Evolutionary conservation across 2,888 invertebrate genomes (phyloP).

Genomic region (Rotaria macrura): DNA sequence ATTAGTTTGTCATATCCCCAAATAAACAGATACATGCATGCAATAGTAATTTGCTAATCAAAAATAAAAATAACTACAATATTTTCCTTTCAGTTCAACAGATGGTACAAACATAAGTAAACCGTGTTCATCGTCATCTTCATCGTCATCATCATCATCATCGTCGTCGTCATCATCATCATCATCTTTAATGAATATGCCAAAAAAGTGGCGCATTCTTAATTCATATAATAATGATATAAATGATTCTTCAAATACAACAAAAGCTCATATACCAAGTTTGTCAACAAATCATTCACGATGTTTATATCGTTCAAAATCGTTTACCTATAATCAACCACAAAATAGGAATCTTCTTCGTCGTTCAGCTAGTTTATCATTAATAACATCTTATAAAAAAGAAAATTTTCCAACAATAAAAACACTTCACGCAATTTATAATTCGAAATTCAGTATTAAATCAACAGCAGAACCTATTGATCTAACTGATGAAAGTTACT

Average conservation of each 20-base stretch:
- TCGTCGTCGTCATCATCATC: not conserved
- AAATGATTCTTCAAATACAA: not conserved
- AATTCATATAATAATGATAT: constrained; percentile 13
- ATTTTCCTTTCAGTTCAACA: not conserved
- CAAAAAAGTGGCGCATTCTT: not conserved
- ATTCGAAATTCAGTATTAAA: not conserved
- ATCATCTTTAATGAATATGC: not conserved
- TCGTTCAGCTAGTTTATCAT: not conserved
- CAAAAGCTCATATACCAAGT: not conserved
- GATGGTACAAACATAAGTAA: not conserved
- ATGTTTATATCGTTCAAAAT: not conserved
- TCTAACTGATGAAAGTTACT: not conserved
- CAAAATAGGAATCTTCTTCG: not conserved
- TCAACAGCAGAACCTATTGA: not conserved
- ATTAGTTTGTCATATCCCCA: too few relatives aligned
- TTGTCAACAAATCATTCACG: not conserved
- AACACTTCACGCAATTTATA: not conserved
- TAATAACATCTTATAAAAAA: not conserved
- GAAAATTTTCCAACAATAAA: not conserved
- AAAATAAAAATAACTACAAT: too few relatives aligned
- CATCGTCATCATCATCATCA: too few relatives aligned
- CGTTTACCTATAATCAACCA: not conserved
- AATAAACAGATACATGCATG: too few relatives aligned
- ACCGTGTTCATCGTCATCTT: not conserved
- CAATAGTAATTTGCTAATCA: too few relatives aligned